Evolutionary conservation across 2,797 vertebrate genomes (phyloP).

Genomic region (Margarornis squamiger): DNA sequence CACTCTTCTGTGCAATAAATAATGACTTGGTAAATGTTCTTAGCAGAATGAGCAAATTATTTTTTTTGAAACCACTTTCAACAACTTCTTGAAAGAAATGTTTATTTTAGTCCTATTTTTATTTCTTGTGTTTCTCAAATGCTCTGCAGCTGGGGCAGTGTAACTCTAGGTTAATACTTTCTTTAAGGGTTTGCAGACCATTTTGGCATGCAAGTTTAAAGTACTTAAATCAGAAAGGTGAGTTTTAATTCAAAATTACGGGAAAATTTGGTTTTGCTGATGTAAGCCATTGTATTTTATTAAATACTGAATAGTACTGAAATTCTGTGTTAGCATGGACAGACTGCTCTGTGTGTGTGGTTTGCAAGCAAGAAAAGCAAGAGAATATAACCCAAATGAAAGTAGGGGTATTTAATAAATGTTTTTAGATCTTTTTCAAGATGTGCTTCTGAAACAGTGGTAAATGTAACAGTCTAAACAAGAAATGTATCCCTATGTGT

Average conservation of each 20-base stretch:
- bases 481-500: rapidly evolving
- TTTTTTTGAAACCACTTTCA: slow-evolving; percentile 48
- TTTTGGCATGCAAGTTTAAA: not conserved
- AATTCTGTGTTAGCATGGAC: not conserved
- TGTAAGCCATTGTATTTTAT: not conserved
- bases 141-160: not conserved
- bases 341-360: not conserved
- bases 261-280: not conserved
- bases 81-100: not conserved
- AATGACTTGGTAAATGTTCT: not conserved
- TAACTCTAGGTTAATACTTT: not conserved
- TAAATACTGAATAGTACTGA: not conserved
- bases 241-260: not conserved
- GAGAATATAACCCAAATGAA: not conserved
- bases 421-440: not conserved
- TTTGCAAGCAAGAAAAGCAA: not conserved
- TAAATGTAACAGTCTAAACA: not conserved
- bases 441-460: not conserved
- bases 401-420: not conserved
- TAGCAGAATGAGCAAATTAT: not conserved
- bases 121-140: not conserved
- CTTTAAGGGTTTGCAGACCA: not conserved
- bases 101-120: not conserved
- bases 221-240: not conserved
- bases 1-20: not conserved